Evolutionary conservation across 2,888 invertebrate genomes (phyloP), one percentile per base, ranked within the genome.

Genomic region (Sisyra nigra): DNA sequence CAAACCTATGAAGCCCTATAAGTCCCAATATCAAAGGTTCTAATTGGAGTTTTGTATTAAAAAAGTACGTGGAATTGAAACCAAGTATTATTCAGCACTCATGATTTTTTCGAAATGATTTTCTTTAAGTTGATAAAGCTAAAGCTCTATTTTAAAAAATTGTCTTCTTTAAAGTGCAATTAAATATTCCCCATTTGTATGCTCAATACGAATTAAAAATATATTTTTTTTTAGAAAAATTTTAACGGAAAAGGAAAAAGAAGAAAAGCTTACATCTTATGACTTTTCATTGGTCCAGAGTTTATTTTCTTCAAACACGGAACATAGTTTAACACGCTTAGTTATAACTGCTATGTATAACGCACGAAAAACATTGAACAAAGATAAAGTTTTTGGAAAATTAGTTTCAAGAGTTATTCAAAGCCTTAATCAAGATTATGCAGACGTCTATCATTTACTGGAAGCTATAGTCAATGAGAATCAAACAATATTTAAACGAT

Each of bases 311-410:
- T 8, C 19, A 11, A n/a, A 37, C 31, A 38, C 10, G 10, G 46
- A 46, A 13, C 36, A 37, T 11, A 24, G 6, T 36, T 32, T 44
- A 9, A 41, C 29, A 18, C 29, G 44, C 6, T 30, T 36, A 15
- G 11, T 50, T 18, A 42, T 48, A 8, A 44, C 44, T 7, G 13
- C 49, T n/a, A 46, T 48, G 44, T 38, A 18, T n/a, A 40, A 41
- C 17, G 36, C 35, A 11, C 36, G 36, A 11, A 46, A 48, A 19
- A 46, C 46, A 38, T 50, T 49, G 41, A 38, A 40, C 10, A 33
- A 10, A 5, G 48, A 50, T 19, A 49, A 48, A 44, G 30, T 15
- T 14, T 50, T 44, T 45, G 45, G 49, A 18, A 50, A 49, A 38
- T 42, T 50, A 6, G 31, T 50, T 24, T 24, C 47, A 32, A 44